A percentile compares a stretch with the other conserved stretches of the same genome.
Evolutionary conservation across 2,113 vertebrate species (phyloP).

Genomic region (Halcyon malimbica): DNA sequence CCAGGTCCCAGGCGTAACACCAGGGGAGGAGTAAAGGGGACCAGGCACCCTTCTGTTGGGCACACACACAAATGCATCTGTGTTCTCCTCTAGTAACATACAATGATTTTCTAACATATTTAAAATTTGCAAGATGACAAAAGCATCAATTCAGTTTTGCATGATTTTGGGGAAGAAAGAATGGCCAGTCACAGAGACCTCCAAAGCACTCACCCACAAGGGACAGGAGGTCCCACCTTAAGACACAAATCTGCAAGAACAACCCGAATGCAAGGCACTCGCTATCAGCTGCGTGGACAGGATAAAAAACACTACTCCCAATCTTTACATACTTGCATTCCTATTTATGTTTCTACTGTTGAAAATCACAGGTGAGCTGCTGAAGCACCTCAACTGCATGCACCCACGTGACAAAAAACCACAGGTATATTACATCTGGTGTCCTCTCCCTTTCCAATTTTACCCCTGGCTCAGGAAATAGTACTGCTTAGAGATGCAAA

Average conservation of each 20-base stretch:
- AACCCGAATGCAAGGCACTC: neutral
- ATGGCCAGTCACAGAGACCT: neutral
- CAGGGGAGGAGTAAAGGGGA: neutral
- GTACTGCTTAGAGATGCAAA: neutral
- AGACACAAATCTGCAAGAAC: neutral
- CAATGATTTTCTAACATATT: neutral
- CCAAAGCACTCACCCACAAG: neutral
- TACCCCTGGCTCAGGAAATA: neutral
- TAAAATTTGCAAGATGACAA: neutral
- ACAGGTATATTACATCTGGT: neutral
- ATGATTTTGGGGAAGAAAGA: neutral
- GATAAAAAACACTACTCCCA: neutral
- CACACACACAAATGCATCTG: accelerated
- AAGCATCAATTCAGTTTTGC: neutral
- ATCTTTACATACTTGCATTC: neutral
- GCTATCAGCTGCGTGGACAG: neutral
- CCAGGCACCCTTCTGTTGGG: neutral
- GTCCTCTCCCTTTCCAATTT: neutral
- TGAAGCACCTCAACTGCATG: neutral
- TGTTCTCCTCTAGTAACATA: neutral
- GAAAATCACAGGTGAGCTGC: neutral
- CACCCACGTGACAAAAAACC: neutral
- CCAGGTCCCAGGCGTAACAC: neutral
- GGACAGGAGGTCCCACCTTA: neutral
- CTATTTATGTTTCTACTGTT: neutral